phyloP scores from a whole-genome alignment of 2,113 vertebrate species.

The Miniopterus natalensis region DNA sequence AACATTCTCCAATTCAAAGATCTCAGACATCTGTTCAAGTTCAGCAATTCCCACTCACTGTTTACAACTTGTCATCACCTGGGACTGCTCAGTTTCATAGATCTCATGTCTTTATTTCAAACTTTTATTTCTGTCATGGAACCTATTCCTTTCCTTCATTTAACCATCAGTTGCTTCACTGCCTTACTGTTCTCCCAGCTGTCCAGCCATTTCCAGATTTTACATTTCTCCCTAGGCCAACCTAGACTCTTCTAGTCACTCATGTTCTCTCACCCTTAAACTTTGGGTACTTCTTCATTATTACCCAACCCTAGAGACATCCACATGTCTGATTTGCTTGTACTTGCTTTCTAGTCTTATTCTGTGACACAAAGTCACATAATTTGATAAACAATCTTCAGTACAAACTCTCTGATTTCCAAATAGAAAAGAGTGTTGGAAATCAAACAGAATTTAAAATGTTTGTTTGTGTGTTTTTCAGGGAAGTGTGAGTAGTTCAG shows the following conservation, averaged over 20 bases:
- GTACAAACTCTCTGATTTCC: neutral
- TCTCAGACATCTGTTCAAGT: neutral
- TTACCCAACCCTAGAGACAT: neutral
- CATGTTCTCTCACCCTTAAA: neutral
- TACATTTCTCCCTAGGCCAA: neutral
- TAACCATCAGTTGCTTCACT: neutral
- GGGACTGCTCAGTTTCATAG: neutral
- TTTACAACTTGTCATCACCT: neutral
- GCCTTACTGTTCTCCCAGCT: neutral
- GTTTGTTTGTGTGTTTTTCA: neutral
- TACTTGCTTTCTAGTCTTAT: conserved; percentile 10
- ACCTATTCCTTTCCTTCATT: neutral
- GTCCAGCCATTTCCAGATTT: neutral
- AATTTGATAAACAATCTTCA: neutral
- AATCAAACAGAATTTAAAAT: neutral
- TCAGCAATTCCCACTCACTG: neutral
- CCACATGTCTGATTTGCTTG: neutral
- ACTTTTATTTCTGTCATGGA: neutral
- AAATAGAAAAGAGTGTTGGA: neutral
- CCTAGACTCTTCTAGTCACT: neutral
- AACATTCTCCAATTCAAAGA: neutral
- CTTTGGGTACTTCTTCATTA: neutral
- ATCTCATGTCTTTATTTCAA: neutral
- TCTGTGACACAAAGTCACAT: neutral
- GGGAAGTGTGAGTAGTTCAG: neutral